phyloP scores from a whole-genome alignment of 2,113 vertebrate genomes.

The Dipodomys merriami region DNA sequence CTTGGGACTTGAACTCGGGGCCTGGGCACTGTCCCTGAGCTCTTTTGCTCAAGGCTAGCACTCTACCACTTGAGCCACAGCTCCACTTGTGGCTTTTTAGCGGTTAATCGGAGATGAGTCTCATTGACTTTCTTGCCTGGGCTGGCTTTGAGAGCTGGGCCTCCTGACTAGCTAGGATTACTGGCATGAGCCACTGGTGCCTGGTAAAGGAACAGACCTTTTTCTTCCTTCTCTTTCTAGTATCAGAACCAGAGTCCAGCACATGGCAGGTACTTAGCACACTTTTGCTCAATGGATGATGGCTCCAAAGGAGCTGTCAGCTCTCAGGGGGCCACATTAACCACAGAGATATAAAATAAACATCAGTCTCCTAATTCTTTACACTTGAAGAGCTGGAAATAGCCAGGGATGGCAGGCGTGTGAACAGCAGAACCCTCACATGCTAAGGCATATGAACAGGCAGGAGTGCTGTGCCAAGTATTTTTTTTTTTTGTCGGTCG shows the following conservation, averaged over 20 bases:
- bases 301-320: background rate
- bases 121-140: no score
- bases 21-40: no score
- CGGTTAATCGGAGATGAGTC: no score
- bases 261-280: background rate
- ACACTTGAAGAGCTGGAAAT: background rate
- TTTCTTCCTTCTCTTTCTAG: slow-evolving; percentile 10
- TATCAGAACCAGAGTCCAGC: background rate
- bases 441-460: background rate
- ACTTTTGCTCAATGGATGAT: background rate
- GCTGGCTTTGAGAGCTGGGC: no score
- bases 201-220: background rate
- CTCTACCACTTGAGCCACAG: no score
- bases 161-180: no score
- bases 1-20: no score
- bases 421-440: background rate
- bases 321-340: background rate
- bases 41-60: no score
- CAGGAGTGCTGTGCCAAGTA: background rate
- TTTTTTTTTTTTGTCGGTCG: no score
- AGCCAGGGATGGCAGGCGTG: background rate
- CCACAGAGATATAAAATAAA: background rate
- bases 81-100: no score
- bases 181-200: no score
- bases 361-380: background rate